Evolutionary conservation across 2,888 invertebrate genomes (phyloP).

Genomic region (Exephanes ischioxanthus): DNA sequence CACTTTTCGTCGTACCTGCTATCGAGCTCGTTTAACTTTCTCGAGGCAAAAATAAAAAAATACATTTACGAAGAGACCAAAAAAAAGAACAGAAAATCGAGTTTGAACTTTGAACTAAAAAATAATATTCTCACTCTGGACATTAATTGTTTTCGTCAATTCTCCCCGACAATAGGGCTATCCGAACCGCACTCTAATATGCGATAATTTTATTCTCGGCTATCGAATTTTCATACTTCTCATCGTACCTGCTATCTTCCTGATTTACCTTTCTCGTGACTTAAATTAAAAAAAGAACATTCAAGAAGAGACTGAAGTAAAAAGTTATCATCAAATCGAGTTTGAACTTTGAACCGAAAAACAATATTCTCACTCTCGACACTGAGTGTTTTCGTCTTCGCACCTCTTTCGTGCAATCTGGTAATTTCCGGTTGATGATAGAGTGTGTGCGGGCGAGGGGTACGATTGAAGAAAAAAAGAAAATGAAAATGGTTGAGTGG

Average conservation of each 20-base stretch:
- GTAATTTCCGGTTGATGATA: slow-evolving; percentile 30
- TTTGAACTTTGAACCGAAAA: background rate
- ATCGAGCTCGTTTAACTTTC: background rate
- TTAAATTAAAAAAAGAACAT: too few relatives aligned
- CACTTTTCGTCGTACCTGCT: background rate
- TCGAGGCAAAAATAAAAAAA: too few relatives aligned
- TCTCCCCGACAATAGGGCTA: slow-evolving; percentile 19
- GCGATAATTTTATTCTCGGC: background rate
- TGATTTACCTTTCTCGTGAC: background rate
- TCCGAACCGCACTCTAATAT: slow-evolving; percentile 39
- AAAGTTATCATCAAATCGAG: too few relatives aligned
- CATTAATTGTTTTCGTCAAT: slow-evolving; percentile 11
- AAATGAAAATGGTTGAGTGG: slow-evolving; percentile 40
- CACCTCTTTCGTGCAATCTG: slow-evolving; percentile 22
- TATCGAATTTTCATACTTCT: background rate
- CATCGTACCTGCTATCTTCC: background rate
- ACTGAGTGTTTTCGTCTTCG: slow-evolving; percentile 1
- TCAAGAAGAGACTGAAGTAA: too few relatives aligned
- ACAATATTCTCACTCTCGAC: background rate
- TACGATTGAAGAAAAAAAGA: background rate
- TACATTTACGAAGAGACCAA: too few relatives aligned
- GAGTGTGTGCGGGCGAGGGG: background rate
- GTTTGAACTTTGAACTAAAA: background rate
- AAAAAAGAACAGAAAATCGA: too few relatives aligned
- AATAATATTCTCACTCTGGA: background rate